Percentiles rank a stretch among this genome's conserved stretches.
phyloP scores from a whole-genome alignment of 2,888 invertebrate genomes.

The Mythimna loreyi region DNA sequence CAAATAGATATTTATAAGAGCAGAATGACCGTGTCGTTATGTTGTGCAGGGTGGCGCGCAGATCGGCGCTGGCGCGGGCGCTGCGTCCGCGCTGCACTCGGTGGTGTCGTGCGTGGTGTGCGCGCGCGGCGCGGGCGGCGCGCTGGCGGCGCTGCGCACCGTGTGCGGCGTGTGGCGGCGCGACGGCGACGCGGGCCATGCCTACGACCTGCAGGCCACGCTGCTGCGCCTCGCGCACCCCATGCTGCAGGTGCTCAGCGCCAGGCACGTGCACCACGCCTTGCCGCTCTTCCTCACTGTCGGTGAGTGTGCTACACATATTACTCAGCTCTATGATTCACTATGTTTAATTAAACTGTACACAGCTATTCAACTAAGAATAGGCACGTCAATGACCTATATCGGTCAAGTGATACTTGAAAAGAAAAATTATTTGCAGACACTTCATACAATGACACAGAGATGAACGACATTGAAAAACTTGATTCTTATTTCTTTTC shows the following conservation, averaged over 20 bases:
- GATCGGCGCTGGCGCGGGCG: slow-evolving; percentile 84
- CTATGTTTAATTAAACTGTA: too few relatives aligned
- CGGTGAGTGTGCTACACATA: slow-evolving; percentile 68
- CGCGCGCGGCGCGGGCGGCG: slow-evolving; percentile 78
- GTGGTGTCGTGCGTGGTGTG: slow-evolving; percentile 83
- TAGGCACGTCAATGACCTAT: too few relatives aligned
- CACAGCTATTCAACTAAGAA: too few relatives aligned
- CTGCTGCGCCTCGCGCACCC: slow-evolving; percentile 93
- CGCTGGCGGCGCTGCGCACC: slow-evolving; percentile 74
- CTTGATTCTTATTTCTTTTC: too few relatives aligned
- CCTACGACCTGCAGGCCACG: slow-evolving; percentile 76
- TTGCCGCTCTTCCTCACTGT: slow-evolving; percentile 94
- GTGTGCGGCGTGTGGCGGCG: slow-evolving; percentile 93
- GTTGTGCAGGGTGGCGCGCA: slow-evolving; percentile 76
- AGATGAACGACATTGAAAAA: too few relatives aligned
- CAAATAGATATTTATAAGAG: too few relatives aligned
- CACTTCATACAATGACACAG: too few relatives aligned
- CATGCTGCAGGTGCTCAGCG: slow-evolving; percentile 93
- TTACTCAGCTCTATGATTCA: too few relatives aligned
- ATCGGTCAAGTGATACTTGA: too few relatives aligned
- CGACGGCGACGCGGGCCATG: slow-evolving; percentile 74
- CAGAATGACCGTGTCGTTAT: too few relatives aligned
- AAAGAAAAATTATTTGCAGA: too few relatives aligned
- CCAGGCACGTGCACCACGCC: slow-evolving; percentile 90
- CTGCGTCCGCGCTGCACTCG: slow-evolving; percentile 79